Evolutionary conservation across 1,140 invertebrate species (phyloP), one percentile per base, ranked within the genome.

Genomic region (Drosophila malerkotliana): DNA sequence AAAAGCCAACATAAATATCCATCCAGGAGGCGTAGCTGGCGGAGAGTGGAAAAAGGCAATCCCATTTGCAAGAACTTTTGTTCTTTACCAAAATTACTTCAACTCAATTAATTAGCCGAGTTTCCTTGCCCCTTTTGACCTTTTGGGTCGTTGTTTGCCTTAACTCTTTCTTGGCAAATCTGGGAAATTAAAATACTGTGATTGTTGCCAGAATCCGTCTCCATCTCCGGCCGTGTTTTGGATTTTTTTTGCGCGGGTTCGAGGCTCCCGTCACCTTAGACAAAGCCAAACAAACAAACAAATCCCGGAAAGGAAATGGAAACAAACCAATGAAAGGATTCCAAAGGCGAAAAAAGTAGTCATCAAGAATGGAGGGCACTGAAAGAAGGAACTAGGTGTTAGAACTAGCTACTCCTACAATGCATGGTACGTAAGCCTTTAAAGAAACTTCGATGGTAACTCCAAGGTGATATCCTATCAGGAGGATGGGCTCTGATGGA

Each of bases 101-200:
- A 83, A 87, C 82, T 88, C 82, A 87, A 87, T 87, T 87, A 87
- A 87, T 88, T 88, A 88, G 57, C 56, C 39, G 44, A 57, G 44
- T 77, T 71, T 56, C 34, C 18, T 69, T 48, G 58, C 44, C 49
- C n/a, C 9, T 64, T 4, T 39, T 21, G n/a, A 34, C 15, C 49
- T 28, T 32, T 57, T 56, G 14, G 5, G 21, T 18, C 14, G 9
- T 7, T 84, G 72, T 81, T 87, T 87, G 77, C 26, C 47, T 61
- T 81, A 74, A 75, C 82, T 84, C 81, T 81, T 87, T 74, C 72
- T 73, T 62, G 57, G 61, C 60, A 71, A 73, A 80, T 85, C 77
- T 62, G 54, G 60, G 48, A 85, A 78, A 57, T 83, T 60, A 68
- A 64, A 63, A 76, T 62, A 14, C 51, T 18, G 57, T 18, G 10